Percentiles rank a stretch among this genome's conserved stretches.
Evolutionary conservation across 2,113 vertebrate genomes (phyloP).

Genomic region (Vombatus ursinus): DNA sequence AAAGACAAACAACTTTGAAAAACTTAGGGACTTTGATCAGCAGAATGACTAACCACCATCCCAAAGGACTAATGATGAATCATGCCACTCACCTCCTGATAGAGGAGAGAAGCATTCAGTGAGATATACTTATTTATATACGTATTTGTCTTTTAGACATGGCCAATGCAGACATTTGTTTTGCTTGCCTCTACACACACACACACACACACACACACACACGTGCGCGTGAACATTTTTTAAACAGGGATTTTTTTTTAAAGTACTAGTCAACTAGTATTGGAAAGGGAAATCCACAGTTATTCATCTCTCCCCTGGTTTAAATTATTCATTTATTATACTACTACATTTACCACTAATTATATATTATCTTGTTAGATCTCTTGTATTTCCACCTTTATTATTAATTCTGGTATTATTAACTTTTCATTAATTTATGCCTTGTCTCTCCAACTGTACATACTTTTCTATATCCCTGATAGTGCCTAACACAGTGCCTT

Average conservation of each 20-base stretch:
- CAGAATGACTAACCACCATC: too few relatives aligned
- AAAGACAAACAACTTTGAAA: too few relatives aligned
- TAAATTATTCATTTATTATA: background rate
- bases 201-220: too few relatives aligned
- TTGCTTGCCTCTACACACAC: background rate
- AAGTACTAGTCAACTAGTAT: background rate
- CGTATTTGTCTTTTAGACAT: too few relatives aligned
- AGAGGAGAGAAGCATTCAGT: too few relatives aligned
- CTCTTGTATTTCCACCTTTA: background rate
- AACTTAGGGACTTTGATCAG: too few relatives aligned
- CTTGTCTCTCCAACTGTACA: background rate
- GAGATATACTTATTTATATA: too few relatives aligned
- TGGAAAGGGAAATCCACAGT: background rate
- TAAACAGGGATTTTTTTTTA: background rate
- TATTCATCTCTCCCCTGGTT: background rate
- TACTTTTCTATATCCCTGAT: background rate
- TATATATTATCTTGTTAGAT: background rate
- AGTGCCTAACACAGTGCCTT: background rate
- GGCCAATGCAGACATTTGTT: background rate
- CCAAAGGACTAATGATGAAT: too few relatives aligned
- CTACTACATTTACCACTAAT: background rate
- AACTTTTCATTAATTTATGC: background rate
- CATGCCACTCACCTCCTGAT: too few relatives aligned
- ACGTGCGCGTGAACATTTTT: too few relatives aligned
- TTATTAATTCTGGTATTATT: background rate